These are phyloP conservation scores for Epinephelus fuscoguttatus DNA, from an alignment of 2,113 vertebrate species.

Conservation along the genomic window DNA sequence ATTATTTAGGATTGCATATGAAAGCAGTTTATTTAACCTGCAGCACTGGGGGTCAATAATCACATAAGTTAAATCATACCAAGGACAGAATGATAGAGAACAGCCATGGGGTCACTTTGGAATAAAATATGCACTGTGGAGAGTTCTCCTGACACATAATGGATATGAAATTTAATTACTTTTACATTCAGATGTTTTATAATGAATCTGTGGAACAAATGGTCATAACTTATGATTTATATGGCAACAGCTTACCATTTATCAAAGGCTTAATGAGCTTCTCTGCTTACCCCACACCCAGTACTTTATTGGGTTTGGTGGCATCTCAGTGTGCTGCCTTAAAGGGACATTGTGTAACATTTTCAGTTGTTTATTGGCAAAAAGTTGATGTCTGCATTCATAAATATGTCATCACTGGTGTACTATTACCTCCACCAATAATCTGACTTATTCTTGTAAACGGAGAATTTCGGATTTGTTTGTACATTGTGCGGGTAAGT, in stretches of 20 bases:
- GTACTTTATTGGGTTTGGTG: neutral
- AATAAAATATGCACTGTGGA: neutral
- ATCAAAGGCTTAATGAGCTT: conserved; percentile 26
- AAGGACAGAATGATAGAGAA: conserved; percentile 20
- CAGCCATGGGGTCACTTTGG: neutral
- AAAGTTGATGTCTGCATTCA: too few species aligned
- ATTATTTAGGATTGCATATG: conserved; percentile 42
- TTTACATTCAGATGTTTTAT: conserved; percentile 4
- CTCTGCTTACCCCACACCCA: neutral
- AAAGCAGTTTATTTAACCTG: conserved; percentile 33
- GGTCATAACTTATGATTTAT: conserved; percentile 9
- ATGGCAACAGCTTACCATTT: conserved; percentile 13
- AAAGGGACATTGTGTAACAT: too few species aligned
- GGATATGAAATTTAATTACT: conserved; percentile 16
- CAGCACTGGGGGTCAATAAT: conserved; percentile 22
- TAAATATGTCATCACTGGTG: too few species aligned
- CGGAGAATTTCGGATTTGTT: too few species aligned
- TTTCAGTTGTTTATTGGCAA: too few species aligned
- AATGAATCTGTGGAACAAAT: conserved; percentile 7
- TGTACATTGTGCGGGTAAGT: too few species aligned
- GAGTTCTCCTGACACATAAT: neutral
- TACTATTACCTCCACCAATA: too few species aligned
- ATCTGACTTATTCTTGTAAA: too few species aligned
- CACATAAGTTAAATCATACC: conserved; percentile 37
- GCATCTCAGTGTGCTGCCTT: neutral